Evolutionary conservation across 2,888 invertebrate genomes (phyloP).

Genomic region (Odontocolon sp.): DNA sequence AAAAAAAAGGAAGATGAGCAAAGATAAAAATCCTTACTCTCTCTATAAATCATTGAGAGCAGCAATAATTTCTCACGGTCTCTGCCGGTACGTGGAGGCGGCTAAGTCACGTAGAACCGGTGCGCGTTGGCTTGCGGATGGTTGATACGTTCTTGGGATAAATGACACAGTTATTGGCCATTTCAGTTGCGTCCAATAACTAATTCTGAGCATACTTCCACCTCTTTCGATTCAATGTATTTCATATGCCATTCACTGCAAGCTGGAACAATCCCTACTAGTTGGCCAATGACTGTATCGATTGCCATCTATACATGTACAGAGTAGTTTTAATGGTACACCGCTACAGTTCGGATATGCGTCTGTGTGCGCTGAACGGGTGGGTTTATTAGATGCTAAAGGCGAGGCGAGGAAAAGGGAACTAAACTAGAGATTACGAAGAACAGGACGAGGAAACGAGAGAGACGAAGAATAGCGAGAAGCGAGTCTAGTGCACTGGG

Average conservation of each 20-base stretch:
- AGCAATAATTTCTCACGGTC: conserved; percentile 62
- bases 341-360: conserved; percentile 26
- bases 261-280: too few species aligned
- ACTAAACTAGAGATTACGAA: not conserved
- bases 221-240: too few species aligned
- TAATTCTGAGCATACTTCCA: too few species aligned
- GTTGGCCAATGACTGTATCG: not conserved
- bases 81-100: conserved; percentile 48
- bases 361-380: conserved; percentile 19
- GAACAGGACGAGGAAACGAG: not conserved
- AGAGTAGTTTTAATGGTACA: too few species aligned
- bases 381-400: conserved; percentile 49
- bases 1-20: conserved; percentile 19
- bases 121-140: not conserved
- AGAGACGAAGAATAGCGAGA: conserved; percentile 8
- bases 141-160: too few species aligned
- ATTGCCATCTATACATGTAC: not conserved
- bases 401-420: conserved; percentile 35
- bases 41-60: conserved; percentile 53
- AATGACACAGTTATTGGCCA: too few species aligned
- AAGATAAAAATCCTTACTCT: conserved; percentile 8
- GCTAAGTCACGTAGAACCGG: conserved; percentile 60
- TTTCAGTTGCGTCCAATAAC: too few species aligned
- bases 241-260: too few species aligned
- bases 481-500: conserved; percentile 1